Evolutionary conservation across 2,888 invertebrate genomes (phyloP), one percentile per base, ranked within the genome.

Genomic region (Chloromyia formosa): DNA sequence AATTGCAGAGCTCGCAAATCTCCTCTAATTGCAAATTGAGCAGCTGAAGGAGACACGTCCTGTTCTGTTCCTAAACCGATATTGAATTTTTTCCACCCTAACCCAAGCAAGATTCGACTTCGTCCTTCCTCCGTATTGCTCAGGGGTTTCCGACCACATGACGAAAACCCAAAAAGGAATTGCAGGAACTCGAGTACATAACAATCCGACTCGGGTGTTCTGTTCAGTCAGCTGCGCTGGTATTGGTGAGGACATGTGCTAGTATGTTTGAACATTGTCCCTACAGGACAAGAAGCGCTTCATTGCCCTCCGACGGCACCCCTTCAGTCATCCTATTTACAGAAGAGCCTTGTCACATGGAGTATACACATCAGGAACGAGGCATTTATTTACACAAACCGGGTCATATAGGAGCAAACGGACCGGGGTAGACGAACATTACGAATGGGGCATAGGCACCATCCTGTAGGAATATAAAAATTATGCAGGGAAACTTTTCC

Each of bases 1-100:
- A 71, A 58, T 58, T 71, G 71, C 71, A 56, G 58, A 56, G 71
- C 58, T 71, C 56, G 71, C 71, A 71, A 71, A 71, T 71, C 71
- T 71, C 71, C 18, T 71, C 71, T 71, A 71, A 71, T 71, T 71
- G 71, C 71, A 71, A 71, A 56, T 71, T 71, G 71, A 71, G 71
- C 71, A 71, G 71, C 71, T 71, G 56, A 71, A 71, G 71, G 71
- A 71, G 71, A 71, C 71, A 56, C 18, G 71, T 71, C 35, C 23
- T 69, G 1, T 20, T 20, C 20, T 66, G 66, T 66, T 66, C 49
- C 35, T 49, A 66, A 14, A 49, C 42, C 27, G 66, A 66, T 66
- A 66, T 66, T 66, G 66, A 66, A 66, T 45, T 66, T 66, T 66
- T 22, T 45, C 14, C 12, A 35, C 66, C 66, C 49, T 49, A 35